Percentiles rank a stretch among this genome's conserved stretches.
Conservation (phyloP, 30 jellyfish, hydroid and myxozoan species). For the Chrysaora quinquecirrha region DNA sequence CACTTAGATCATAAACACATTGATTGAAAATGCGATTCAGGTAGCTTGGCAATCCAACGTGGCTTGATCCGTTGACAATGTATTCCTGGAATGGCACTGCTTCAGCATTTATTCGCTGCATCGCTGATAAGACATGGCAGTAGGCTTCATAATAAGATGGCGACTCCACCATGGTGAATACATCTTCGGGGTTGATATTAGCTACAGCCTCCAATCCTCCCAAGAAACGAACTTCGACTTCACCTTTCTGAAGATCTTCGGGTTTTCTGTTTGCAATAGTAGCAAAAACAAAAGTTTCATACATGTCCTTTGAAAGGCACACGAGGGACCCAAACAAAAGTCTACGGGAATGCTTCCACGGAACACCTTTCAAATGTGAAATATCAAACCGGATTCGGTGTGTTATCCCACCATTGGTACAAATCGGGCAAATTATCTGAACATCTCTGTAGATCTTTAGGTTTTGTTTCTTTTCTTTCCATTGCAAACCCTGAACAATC, state of each 20-base stretch:
- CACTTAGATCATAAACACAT: slow-evolving; percentile 10
- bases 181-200: neutral
- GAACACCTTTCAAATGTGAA: neutral
- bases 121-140: slow-evolving; percentile 64
- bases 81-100: slow-evolving; percentile 49
- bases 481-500: neutral
- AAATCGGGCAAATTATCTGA: slow-evolving; percentile 27
- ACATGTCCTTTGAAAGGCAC: slow-evolving; percentile 55
- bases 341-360: slow-evolving; percentile 67
- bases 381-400: slow-evolving; percentile 47
- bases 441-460: slow-evolving; percentile 41
- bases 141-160: slow-evolving; percentile 79
- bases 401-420: slow-evolving; percentile 49
- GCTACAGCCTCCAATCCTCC: slow-evolving; percentile 10
- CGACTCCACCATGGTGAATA: slow-evolving; percentile 65
- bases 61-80: slow-evolving; percentile 35
- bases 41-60: slow-evolving; percentile 34
- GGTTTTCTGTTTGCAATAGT: slow-evolving; percentile 64
- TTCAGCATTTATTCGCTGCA: slow-evolving; percentile 39
- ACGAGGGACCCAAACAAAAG: slow-evolving; percentile 58
- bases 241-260: slow-evolving; percentile 38
- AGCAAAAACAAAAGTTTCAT: slow-evolving; percentile 52
- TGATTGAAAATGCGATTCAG: neutral
- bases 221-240: slow-evolving; percentile 60
- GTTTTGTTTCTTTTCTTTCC: slow-evolving; percentile 41